Evolutionary conservation across 2,888 invertebrate genomes (phyloP).

Genomic region (Notodonta ziczac): DNA sequence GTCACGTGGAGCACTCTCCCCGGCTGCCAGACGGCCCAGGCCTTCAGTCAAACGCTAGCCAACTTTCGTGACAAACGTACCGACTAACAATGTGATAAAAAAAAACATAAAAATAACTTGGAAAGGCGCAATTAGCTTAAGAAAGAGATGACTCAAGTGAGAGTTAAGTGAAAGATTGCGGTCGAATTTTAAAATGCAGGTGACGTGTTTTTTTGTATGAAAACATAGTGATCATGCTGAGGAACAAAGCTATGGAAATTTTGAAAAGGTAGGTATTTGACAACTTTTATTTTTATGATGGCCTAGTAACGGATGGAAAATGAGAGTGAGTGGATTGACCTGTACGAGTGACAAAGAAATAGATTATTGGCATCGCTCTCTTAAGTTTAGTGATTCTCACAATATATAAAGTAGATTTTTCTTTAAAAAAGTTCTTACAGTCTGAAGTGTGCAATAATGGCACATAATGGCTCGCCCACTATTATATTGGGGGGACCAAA

Average conservation of each 20-base stretch:
- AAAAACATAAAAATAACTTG: constrained; percentile 21
- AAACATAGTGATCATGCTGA: constrained; percentile 50
- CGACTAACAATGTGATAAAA: constrained; percentile 31
- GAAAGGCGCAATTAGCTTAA: constrained; percentile 14
- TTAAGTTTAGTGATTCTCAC: too few species aligned
- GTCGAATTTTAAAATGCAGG: constrained; percentile 21
- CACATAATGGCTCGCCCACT: too few species aligned
- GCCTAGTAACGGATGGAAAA: constrained; percentile 12
- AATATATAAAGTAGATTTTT: too few species aligned
- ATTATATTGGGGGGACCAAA: too few species aligned
- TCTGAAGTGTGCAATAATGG: too few species aligned
- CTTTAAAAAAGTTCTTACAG: too few species aligned
- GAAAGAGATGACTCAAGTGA: constrained; percentile 24
- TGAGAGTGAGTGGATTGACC: neutral
- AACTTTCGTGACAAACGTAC: constrained; percentile 67
- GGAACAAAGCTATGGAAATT: constrained; percentile 58
- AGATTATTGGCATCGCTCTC: too few species aligned
- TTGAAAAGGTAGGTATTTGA: constrained; percentile 40
- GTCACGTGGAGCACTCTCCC: constrained; percentile 58
- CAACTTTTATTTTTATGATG: constrained; percentile 11
- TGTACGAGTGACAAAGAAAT: neutral
- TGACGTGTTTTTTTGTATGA: constrained; percentile 23
- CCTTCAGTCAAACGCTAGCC: constrained; percentile 58
- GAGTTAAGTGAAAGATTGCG: constrained; percentile 22
- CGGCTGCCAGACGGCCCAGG: constrained; percentile 42